Conservation (phyloP, 2,113 vertebrate species). For the Urocitellus parryii region DNA sequence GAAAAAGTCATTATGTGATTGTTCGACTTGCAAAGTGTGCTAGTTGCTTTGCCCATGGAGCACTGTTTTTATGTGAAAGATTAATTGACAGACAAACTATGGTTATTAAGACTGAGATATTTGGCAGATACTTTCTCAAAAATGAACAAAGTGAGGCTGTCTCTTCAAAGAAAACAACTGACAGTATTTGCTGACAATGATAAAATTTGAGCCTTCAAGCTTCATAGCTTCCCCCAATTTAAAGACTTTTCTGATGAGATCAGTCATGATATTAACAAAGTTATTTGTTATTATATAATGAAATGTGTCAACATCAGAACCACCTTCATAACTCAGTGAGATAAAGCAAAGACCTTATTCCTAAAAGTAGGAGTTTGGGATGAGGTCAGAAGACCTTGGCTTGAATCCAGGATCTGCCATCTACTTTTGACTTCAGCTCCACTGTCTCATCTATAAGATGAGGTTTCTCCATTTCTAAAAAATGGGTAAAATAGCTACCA, state of each 20-base stretch:
- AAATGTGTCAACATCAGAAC: not conserved
- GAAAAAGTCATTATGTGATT: not conserved
- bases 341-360: not conserved
- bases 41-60: not conserved
- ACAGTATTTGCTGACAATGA: not conserved
- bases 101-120: not conserved
- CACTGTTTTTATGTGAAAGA: not conserved
- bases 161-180: not conserved
- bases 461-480: slow-evolving; percentile 1
- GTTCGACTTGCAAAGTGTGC: not conserved
- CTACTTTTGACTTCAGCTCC: not conserved
- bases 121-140: not conserved
- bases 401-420: not conserved
- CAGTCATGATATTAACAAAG: not conserved
- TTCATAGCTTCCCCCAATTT: not conserved
- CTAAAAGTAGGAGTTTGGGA: not conserved
- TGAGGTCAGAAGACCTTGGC: not conserved
- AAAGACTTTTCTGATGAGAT: slow-evolving; percentile 15
- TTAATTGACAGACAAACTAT: slow-evolving; percentile 22
- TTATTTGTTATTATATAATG: not conserved
- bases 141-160: not conserved
- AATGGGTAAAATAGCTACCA: not conserved
- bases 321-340: not conserved
- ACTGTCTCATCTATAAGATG: not conserved
- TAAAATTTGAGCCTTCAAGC: not conserved